A percentile compares a stretch with the other conserved stretches of the same genome.
Conservation (phyloP, 2,888 invertebrate genomes). For the Lathronympha strigana region DNA sequence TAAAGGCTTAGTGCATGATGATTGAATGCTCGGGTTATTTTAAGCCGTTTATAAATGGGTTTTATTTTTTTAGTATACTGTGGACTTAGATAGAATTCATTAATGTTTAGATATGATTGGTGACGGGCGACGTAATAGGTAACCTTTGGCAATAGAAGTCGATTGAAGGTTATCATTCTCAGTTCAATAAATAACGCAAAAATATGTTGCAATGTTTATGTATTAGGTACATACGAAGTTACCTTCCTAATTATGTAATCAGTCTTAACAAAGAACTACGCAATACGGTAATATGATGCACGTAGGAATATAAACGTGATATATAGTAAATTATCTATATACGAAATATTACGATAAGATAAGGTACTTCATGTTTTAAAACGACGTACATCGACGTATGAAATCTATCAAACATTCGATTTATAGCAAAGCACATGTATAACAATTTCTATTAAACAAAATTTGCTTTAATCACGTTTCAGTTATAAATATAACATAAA, state of each 20-base stretch:
- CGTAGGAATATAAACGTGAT: slow-evolving; percentile 39
- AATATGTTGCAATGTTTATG: slow-evolving; percentile 8
- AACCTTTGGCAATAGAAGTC: slow-evolving; percentile 38
- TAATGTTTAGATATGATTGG: neutral
- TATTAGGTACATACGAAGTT: neutral
- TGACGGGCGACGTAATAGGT: slow-evolving; percentile 16
- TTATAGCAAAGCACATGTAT: neutral
- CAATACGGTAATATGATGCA: slow-evolving; percentile 25
- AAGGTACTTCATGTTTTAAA: slow-evolving; percentile 42
- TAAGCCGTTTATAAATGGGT: neutral
- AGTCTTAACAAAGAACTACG: slow-evolving; percentile 8
- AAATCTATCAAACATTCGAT: neutral
- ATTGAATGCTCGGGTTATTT: slow-evolving; percentile 14
- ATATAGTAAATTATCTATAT: slow-evolving; percentile 56
- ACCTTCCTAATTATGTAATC: slow-evolving; percentile 16
- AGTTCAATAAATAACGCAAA: slow-evolving; percentile 8
- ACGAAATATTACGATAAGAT: slow-evolving; percentile 59
- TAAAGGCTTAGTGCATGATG: slow-evolving; percentile 40
- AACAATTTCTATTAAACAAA: neutral
- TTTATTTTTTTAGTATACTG: neutral
- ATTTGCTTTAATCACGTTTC: neutral
- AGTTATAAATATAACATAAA: slow-evolving; percentile 31
- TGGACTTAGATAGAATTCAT: slow-evolving; percentile 21
- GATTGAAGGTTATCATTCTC: slow-evolving; percentile 22
- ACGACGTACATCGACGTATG: slow-evolving; percentile 38